Evolutionary conservation across 2,797 vertebrate species (phyloP).

Genomic region (Gymnodraco acuticeps): DNA sequence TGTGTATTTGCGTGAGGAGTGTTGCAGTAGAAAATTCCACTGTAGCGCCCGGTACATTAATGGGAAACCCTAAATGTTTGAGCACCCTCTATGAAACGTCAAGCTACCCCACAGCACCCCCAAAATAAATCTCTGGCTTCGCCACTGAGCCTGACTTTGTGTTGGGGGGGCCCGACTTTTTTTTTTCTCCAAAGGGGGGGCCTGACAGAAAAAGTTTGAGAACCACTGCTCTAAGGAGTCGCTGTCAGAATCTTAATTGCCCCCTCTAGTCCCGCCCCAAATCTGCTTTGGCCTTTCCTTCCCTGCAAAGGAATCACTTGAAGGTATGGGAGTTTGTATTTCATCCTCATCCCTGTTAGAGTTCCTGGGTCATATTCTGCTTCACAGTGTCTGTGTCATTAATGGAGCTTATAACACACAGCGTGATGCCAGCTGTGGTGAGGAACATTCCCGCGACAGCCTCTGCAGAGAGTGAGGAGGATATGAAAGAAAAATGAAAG

Average conservation of each 20-base stretch:
- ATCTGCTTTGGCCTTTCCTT: conserved; percentile 10
- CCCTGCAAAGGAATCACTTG: conserved; percentile 12
- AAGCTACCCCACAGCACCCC: too few species aligned
- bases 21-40: too few species aligned
- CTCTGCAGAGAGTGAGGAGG: conserved; percentile 74
- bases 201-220: too few species aligned
- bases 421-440: conserved; percentile 85
- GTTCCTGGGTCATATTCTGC: conserved; percentile 24
- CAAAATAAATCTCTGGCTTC: too few species aligned
- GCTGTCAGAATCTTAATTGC: conserved; percentile 58
- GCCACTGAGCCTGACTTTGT: too few species aligned
- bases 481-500: not conserved
- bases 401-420: conserved; percentile 89
- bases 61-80: too few species aligned
- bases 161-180: too few species aligned
- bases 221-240: conserved; percentile 11
- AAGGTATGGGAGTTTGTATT: conserved; percentile 22
- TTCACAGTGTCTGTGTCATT: conserved; percentile 39
- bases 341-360: conserved; percentile 18
- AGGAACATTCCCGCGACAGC: conserved; percentile 91
- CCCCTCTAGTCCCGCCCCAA: conserved; percentile 8
- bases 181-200: too few species aligned
- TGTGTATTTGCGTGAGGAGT: too few species aligned
- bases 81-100: too few species aligned
- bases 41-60: too few species aligned